A percentile compares a stretch with the other conserved stretches of the same genome.
phyloP scores from a whole-genome alignment of 2,888 invertebrate genomes.

The Embidobia sp. region DNA sequence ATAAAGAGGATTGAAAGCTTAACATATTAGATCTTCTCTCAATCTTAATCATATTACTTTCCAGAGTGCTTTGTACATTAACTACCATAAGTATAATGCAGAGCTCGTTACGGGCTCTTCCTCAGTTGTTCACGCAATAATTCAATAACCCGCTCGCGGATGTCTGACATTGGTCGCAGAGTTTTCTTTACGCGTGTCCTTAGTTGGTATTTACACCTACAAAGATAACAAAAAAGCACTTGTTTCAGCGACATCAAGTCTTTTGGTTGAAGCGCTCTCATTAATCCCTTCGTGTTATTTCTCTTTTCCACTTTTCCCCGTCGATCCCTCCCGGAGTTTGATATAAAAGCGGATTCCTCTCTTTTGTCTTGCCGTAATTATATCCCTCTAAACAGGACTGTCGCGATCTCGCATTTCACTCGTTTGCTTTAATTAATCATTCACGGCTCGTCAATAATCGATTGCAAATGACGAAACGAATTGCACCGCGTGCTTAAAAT shows the following conservation, averaged over 20 bases:
- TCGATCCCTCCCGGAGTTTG: slow-evolving; percentile 3
- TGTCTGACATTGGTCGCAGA: slow-evolving; percentile 6
- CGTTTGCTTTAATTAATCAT: no score
- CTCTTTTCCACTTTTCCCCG: slow-evolving; percentile 16
- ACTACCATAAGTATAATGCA: no score
- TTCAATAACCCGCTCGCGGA: slow-evolving; percentile 21
- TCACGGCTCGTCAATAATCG: no score
- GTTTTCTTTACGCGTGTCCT: slow-evolving; percentile 29
- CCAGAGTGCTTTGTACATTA: no score
- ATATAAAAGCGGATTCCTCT: slow-evolving; percentile 39
- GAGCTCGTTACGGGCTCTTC: no score
- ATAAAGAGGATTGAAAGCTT: no score
- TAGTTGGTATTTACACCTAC: slow-evolving; percentile 64
- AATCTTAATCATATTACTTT: no score
- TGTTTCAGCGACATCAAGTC: slow-evolving; percentile 65
- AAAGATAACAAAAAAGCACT: slow-evolving; percentile 67
- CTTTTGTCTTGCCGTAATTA: slow-evolving; percentile 49
- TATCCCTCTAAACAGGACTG: slow-evolving; percentile 42
- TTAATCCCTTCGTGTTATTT: slow-evolving; percentile 39
- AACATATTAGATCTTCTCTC: no score
- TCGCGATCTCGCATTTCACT: slow-evolving; percentile 17
- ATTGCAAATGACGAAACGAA: no score
- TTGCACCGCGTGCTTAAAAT: no score
- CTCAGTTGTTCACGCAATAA: background rate
- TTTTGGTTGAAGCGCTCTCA: slow-evolving; percentile 47